phyloP scores from a whole-genome alignment of 92 coral and sea anemone species.

The Virgularia gustaviana region DNA sequence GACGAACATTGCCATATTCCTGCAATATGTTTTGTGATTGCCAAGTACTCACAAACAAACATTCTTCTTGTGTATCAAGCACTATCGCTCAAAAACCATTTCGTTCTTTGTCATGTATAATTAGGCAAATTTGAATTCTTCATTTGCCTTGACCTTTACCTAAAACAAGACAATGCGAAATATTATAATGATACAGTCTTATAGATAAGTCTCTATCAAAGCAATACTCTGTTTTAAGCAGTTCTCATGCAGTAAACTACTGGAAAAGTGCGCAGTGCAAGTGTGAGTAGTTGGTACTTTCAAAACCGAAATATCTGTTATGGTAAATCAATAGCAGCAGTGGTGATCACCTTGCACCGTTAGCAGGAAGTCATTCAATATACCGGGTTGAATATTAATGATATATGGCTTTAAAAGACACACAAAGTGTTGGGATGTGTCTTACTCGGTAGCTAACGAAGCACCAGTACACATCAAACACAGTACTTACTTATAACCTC shows the following conservation, averaged over 20 bases:
- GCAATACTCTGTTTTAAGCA: not conserved
- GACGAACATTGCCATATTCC: not conserved
- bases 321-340: not conserved
- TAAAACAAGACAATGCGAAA: not conserved
- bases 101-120: slow-evolving; percentile 32
- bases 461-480: not conserved
- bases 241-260: not conserved
- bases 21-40: not conserved
- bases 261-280: not conserved
- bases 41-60: not conserved
- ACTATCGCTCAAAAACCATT: not conserved
- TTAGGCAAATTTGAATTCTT: slow-evolving; percentile 23
- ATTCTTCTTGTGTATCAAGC: not conserved
- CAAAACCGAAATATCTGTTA: not conserved
- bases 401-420: not conserved
- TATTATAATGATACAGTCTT: not conserved
- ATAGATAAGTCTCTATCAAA: not conserved
- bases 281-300: not conserved
- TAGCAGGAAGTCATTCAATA: slow-evolving; percentile 28
- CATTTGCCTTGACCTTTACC: slow-evolving; percentile 29
- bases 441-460: not conserved
- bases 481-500: not conserved
- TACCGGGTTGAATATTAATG: slow-evolving; percentile 11
- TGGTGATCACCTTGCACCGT: slow-evolving; percentile 29
- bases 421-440: not conserved